Conservation (phyloP, 2,888 invertebrate genomes). For the Hypercompe scribonia region DNA sequence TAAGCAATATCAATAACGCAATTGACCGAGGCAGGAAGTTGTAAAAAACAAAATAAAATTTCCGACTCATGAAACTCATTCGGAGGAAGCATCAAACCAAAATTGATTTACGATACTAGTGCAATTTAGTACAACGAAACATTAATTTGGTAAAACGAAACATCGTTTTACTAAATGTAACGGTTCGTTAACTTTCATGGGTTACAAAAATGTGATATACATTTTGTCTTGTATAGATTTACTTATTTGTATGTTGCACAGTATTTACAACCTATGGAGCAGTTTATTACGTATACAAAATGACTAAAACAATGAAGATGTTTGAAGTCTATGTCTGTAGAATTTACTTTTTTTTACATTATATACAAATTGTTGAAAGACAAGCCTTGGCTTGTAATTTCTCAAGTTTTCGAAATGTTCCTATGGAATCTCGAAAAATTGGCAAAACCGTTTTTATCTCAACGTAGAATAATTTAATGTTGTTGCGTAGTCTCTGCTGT, state of each 20-base stretch:
- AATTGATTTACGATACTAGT: constrained; percentile 14
- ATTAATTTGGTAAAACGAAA: constrained; percentile 5
- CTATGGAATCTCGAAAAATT: too few relatives aligned
- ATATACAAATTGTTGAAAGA: not conserved
- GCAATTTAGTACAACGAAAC: constrained; percentile 1
- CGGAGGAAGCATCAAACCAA: constrained; percentile 11
- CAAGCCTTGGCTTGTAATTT: not conserved
- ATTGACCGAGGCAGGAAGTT: constrained; percentile 16
- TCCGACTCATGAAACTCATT: constrained; percentile 17
- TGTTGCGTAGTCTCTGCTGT: not conserved
- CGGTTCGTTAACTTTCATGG: not conserved
- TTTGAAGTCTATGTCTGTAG: too few relatives aligned
- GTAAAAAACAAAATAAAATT: constrained; percentile 19
- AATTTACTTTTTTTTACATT: too few relatives aligned
- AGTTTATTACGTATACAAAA: too few relatives aligned
- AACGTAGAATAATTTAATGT: not conserved
- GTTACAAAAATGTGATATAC: not conserved
- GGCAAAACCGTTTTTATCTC: too few relatives aligned
- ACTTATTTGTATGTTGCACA: too few relatives aligned
- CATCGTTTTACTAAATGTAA: not conserved
- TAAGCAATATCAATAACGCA: not conserved
- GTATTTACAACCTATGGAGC: too few relatives aligned
- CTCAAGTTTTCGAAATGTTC: not conserved
- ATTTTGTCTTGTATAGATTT: not conserved
- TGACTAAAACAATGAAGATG: not conserved